Percentiles rank a stretch among this genome's conserved stretches.
Evolutionary conservation across 2,113 vertebrate genomes (phyloP).

Genomic region (Ptilorrhoa leucosticta): DNA sequence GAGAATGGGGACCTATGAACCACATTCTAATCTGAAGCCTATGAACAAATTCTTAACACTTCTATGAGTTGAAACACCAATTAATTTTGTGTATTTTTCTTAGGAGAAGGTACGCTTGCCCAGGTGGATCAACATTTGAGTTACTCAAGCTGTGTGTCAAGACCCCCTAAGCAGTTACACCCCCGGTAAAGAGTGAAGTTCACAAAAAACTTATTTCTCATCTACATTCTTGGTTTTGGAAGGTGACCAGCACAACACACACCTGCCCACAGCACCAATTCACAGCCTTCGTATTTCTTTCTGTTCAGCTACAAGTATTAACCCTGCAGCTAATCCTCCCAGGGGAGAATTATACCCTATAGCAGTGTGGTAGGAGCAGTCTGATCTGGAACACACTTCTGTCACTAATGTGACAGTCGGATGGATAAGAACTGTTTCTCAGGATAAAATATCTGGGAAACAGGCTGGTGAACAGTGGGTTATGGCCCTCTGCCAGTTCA

Average conservation of each 20-base stretch:
- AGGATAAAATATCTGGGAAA: slow-evolving; percentile 58
- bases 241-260: not conserved
- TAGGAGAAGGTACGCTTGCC: not conserved
- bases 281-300: not conserved
- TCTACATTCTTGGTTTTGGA: not conserved
- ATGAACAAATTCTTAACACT: not conserved
- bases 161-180: not conserved
- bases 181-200: not conserved
- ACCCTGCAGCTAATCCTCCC: not conserved
- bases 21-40: not conserved
- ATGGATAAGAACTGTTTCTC: slow-evolving; percentile 24
- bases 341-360: not conserved
- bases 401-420: not conserved
- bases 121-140: not conserved
- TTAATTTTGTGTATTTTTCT: not conserved
- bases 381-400: slow-evolving; percentile 9
- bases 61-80: not conserved
- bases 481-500: slow-evolving; percentile 41
- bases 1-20: not conserved
- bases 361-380: not conserved
- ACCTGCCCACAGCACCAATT: not conserved
- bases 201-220: not conserved
- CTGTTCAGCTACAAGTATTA: not conserved
- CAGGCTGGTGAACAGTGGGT: slow-evolving; percentile 37
- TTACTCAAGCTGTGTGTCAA: not conserved